phyloP scores from a whole-genome alignment of 2,797 vertebrate species.

The Poecilia picta region DNA sequence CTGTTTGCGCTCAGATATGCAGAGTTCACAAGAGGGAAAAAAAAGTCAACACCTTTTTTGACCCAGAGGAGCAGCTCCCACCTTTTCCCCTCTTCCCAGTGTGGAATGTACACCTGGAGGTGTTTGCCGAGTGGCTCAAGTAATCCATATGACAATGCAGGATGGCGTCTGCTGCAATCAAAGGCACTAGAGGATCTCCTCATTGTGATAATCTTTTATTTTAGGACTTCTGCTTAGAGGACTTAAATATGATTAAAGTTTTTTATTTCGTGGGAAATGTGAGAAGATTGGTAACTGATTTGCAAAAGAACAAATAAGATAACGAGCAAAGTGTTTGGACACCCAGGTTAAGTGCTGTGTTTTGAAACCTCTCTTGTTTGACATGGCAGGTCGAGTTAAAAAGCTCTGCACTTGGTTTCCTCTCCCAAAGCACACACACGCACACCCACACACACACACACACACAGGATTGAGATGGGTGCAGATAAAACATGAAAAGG shows the following conservation, averaged over 20 bases:
- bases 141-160: conserved; percentile 78
- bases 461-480: conserved; percentile 67
- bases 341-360: conserved; percentile 44
- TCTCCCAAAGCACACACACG: conserved; percentile 60
- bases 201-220: conserved; percentile 35
- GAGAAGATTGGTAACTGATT: conserved; percentile 7
- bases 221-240: conserved; percentile 1
- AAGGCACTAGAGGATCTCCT: conserved; percentile 48
- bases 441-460: too few species aligned
- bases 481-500: conserved; percentile 71
- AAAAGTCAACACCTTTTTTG: conserved; percentile 60
- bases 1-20: conserved; percentile 27
- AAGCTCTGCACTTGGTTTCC: conserved; percentile 41
- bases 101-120: conserved; percentile 84
- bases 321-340: not conserved
- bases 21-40: conserved; percentile 26
- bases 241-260: conserved; percentile 6
- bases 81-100: conserved; percentile 50
- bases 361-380: conserved; percentile 53
- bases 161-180: conserved; percentile 73
- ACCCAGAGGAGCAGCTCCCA: conserved; percentile 64
- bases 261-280: not conserved
- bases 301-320: conserved; percentile 7
- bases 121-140: conserved; percentile 75
- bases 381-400: conserved; percentile 50